These are phyloP conservation scores for Orestias chungarensis DNA, from an alignment of 2,797 vertebrate genomes.

Conservation along the genomic window DNA sequence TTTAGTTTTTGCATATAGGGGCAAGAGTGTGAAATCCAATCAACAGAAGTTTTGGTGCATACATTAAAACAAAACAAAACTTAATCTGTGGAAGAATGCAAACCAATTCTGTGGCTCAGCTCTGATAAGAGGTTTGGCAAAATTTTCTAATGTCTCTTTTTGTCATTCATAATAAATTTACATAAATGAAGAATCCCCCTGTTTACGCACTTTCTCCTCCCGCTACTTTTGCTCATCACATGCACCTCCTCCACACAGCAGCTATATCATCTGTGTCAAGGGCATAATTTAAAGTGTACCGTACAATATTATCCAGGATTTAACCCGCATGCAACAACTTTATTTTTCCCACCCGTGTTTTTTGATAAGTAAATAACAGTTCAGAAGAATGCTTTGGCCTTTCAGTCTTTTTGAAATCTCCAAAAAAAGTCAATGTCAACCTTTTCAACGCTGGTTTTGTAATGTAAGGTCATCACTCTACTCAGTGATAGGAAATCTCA, in stretches of 20 bases:
- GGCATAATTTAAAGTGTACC: neutral
- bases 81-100: neutral
- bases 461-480: conserved; percentile 37
- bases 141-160: neutral
- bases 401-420: conserved; percentile 48
- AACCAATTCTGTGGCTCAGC: neutral
- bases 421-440: conserved; percentile 34
- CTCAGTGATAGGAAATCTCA: conserved; percentile 14
- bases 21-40: neutral
- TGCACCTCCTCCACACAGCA: conserved; percentile 1
- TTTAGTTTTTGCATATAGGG: neutral
- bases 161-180: conserved; percentile 4
- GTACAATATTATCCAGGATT: neutral
- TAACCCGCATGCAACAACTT: conserved; percentile 37
- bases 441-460: conserved; percentile 37
- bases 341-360: conserved; percentile 17
- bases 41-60: neutral
- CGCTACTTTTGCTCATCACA: neutral
- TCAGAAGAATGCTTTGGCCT: conserved; percentile 31
- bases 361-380: conserved; percentile 39
- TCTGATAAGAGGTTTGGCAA: conserved; percentile 3
- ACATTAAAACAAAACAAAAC: conserved; percentile 1
- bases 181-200: conserved; percentile 5
- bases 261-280: neutral
- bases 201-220: neutral